Percentiles rank a stretch among this genome's conserved stretches.
phyloP scores from a whole-genome alignment of 2,888 invertebrate species.

The Acleris emargana region DNA sequence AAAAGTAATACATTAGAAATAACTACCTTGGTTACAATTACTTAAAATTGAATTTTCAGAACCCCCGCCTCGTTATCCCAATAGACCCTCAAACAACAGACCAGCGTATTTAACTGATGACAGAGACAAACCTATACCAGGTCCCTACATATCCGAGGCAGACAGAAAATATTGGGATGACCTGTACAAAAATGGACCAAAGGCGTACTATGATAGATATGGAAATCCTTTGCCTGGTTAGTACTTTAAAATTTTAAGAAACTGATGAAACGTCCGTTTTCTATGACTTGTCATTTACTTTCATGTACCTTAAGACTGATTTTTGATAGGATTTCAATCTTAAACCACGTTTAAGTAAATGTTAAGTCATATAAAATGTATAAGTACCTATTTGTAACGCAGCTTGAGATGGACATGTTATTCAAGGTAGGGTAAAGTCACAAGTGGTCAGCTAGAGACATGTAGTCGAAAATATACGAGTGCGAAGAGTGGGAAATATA shows the following conservation, averaged over 20 bases:
- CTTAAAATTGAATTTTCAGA: slow-evolving; percentile 38
- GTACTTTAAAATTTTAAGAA: background rate
- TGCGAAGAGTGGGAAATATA: too few relatives aligned
- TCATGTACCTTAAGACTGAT: too few relatives aligned
- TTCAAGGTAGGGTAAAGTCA: too few relatives aligned
- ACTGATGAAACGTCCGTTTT: too few relatives aligned
- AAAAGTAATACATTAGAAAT: too few relatives aligned
- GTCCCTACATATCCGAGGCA: slow-evolving; percentile 65
- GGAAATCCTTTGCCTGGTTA: slow-evolving; percentile 78
- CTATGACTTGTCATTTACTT: too few relatives aligned
- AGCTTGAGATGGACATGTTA: background rate
- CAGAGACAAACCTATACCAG: slow-evolving; percentile 50
- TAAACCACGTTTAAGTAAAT: too few relatives aligned
- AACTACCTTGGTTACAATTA: too few relatives aligned
- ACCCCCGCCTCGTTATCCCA: slow-evolving; percentile 43
- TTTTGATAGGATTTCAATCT: too few relatives aligned
- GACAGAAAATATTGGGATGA: slow-evolving; percentile 77
- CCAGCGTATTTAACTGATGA: slow-evolving; percentile 46
- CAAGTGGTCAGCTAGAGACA: too few relatives aligned
- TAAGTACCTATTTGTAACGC: background rate
- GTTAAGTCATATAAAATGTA: background rate
- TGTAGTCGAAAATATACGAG: too few relatives aligned
- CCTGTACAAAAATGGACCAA: slow-evolving; percentile 72
- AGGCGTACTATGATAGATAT: slow-evolving; percentile 75
- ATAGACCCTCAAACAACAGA: slow-evolving; percentile 44